Base-by-base conservation (phyloP, 2,797 vertebrate genomes). In the Fundulus diaphanus region DNA sequence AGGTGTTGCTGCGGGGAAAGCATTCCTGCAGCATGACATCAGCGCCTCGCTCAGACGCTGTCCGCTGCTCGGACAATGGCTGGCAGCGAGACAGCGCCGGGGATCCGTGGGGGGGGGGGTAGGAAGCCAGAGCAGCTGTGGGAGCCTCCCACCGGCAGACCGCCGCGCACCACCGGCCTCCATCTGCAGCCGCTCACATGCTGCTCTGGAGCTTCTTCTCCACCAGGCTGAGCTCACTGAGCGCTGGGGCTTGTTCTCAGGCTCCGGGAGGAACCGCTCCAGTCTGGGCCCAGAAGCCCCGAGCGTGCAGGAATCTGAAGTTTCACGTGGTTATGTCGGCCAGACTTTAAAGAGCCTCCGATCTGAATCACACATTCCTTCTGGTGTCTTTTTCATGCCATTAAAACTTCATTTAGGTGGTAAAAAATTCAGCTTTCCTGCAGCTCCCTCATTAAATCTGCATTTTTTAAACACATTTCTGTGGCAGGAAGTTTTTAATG, bases 11-110 rank as follows among this genome's bases (percentile, higher is more conserved):
- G 22, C 13, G 73, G 86, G 88, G 54, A 69, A 46, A 70, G 57
- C 89, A 93, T 93, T 84, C 91, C 88, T 68, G n/a, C 72, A 29
- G 68, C 48, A 48, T 94, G 91, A 94, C 90, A 91, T 93, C 91
- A 91, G 49, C 61, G 9, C 68, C 83, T 68, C 78, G 82, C 80
- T 87, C 82, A 87, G 22, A 76, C 35, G 40, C 61, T 3, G 81
- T 74, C 71, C 29, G 77, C 79, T n/a, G 73, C 78, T 51, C 12
- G 67, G 73, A 92, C 90, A 92, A 92, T 88, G 68, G 88, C 65
- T 89, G 89, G 87, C 88, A 81, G 31, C 7, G 40, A 68, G 13
- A 51, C 84, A 84, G 61, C 70, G 40, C 37, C 7, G 73, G 61
- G n/a, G 76, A 52, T 5, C 11, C 7, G 27, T 15, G 12, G 54